Evolutionary conservation across 2,888 invertebrate species (phyloP).

Genomic region (Laothoe populi): DNA sequence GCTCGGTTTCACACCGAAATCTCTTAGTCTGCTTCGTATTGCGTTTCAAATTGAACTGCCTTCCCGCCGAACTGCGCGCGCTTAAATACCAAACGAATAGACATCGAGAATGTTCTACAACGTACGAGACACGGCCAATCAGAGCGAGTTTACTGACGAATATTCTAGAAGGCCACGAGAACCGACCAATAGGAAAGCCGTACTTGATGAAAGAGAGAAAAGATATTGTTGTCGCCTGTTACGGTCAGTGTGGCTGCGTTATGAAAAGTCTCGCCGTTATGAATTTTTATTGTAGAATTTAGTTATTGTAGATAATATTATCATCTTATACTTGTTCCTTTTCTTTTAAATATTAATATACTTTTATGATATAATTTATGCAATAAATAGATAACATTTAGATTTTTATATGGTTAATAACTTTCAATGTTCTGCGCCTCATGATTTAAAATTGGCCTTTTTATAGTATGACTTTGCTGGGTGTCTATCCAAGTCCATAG

Average conservation of each 20-base stretch:
- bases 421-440: too few species aligned
- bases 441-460: too few species aligned
- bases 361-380: too few species aligned
- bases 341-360: too few species aligned
- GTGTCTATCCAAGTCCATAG: too few species aligned
- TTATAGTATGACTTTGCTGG: too few species aligned
- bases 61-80: conserved; percentile 54
- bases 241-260: conserved; percentile 26
- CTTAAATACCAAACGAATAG: conserved; percentile 63
- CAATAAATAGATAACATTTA: too few species aligned
- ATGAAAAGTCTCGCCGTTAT: conserved; percentile 23
- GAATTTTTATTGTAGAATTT: neutral
- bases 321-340: too few species aligned
- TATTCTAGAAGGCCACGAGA: conserved; percentile 48
- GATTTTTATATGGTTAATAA: too few species aligned
- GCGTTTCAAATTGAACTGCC: conserved; percentile 68
- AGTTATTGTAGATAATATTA: neutral
- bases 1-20: conserved; percentile 59
- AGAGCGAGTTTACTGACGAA: conserved; percentile 43
- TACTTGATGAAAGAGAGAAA: conserved; percentile 39
- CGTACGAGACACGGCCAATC: conserved; percentile 56
- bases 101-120: conserved; percentile 57
- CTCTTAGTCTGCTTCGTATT: conserved; percentile 53
- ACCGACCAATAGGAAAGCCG: conserved; percentile 51
- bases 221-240: neutral